These are phyloP conservation scores for Euzetes globulus DNA, from an alignment of 2,888 invertebrate genomes.

Conservation along the genomic window DNA sequence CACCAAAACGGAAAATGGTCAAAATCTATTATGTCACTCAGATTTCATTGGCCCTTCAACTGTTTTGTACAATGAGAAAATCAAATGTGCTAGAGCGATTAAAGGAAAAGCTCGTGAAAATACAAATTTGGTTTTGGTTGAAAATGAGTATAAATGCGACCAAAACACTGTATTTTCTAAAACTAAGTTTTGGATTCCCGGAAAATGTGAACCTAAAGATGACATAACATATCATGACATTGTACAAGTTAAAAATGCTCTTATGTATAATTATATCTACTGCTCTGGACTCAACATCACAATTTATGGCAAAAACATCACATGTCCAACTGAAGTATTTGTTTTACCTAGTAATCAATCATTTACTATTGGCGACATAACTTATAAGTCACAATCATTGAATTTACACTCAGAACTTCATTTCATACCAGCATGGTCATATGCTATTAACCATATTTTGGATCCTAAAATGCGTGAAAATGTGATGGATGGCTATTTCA, in stretches of 20 bases:
- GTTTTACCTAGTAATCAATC: constrained; percentile 3
- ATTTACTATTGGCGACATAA: background rate
- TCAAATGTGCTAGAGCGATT: background rate
- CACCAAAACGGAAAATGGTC: background rate
- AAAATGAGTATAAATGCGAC: background rate
- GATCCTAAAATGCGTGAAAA: constrained; percentile 3
- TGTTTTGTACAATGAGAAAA: background rate
- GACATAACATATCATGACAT: background rate
- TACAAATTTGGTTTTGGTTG: background rate
- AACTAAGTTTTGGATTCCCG: background rate
- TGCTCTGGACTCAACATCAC: background rate
- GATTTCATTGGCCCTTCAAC: background rate
- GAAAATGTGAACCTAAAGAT: background rate
- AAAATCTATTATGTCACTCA: background rate
- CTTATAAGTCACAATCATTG: background rate
- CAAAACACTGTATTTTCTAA: background rate
- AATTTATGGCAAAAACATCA: background rate
- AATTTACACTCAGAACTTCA: constrained; percentile 11
- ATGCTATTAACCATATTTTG: background rate
- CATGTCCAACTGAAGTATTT: background rate
- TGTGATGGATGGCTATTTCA: background rate
- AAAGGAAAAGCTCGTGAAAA: background rate
- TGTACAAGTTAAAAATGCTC: constrained; percentile 4
- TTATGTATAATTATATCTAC: constrained; percentile 9
- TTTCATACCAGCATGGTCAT: background rate